Evolutionary conservation across 2,888 invertebrate genomes (phyloP), one percentile per base, ranked within the genome.

Genomic region (Pollenia amentaria): DNA sequence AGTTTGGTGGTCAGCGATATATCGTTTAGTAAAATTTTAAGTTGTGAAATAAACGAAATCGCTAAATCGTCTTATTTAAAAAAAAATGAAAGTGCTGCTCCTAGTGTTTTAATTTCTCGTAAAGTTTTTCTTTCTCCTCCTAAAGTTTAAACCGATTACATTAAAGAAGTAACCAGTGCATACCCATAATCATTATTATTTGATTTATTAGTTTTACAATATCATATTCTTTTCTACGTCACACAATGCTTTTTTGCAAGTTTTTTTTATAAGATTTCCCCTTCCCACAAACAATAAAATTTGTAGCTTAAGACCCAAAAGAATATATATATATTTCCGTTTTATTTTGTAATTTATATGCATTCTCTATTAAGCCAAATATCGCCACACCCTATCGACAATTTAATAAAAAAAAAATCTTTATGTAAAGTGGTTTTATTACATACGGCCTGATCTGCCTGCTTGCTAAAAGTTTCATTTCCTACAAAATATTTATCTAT

Each of bases 391-490:
- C 72, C 79, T 18, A 53, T 18, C 16, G 42, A 29, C 55, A 40
- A 79, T 70, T 79, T 70, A 53, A 53, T 55, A n/a, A 62, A 70
- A 72, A 70, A 72, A 51, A 51, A 40, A 40, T 40, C 16, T 40
- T 7, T 40, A 62, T 57, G 14, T 38, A 38, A 57, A 29, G 14
- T 57, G 29, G 7, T 57, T 57, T 57, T 38, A 38, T 57, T 57
- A 57, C n/a, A 57, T 40, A 9, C 40, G 40, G 40, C 62, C n/a
- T 6, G 1, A 6, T 29, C 29, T 18, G 51, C 9, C 14, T 53
- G 11, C 16, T 69, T 69, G 16, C 18, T 53, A 69, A 40, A 62
- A 29, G 44, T 80, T 72, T 38, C 46, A 16, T 62, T 64, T 51
- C 18, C 12, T 40, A 42, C 48, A 10, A 62, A 62, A 51, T 60